These are phyloP conservation scores for Listronotus bonariensis DNA, from an alignment of 1,140 invertebrate species.

Conservation along the genomic window DNA sequence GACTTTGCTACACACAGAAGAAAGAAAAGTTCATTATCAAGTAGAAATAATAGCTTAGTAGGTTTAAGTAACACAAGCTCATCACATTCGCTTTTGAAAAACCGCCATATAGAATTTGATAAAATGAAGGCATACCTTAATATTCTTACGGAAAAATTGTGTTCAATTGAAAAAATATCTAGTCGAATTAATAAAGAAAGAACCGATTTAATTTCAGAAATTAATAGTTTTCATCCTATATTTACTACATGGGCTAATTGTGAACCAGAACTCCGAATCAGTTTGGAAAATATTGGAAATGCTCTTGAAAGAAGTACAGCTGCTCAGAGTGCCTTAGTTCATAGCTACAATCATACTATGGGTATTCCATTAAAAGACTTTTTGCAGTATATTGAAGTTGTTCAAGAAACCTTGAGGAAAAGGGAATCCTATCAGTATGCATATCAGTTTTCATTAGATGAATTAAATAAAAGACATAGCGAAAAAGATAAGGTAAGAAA, in stretches of 20 bases:
- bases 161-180: slow-evolving; percentile 68
- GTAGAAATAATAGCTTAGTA: slow-evolving; percentile 62
- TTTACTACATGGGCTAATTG: slow-evolving; percentile 61
- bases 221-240: slow-evolving; percentile 63
- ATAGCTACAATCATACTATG: slow-evolving; percentile 53
- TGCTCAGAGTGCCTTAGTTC: slow-evolving; percentile 61
- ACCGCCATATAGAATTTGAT: slow-evolving; percentile 68
- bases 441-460: slow-evolving; percentile 70
- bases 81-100: slow-evolving; percentile 54
- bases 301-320: slow-evolving; percentile 59
- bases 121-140: slow-evolving; percentile 67
- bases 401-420: slow-evolving; percentile 69
- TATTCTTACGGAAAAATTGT: slow-evolving; percentile 67
- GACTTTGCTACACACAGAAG: slow-evolving; percentile 71
- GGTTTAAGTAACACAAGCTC: slow-evolving; percentile 38
- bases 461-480: slow-evolving; percentile 65
- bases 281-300: slow-evolving; percentile 57
- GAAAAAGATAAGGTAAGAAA: slow-evolving; percentile 68
- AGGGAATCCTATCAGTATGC: slow-evolving; percentile 72
- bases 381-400: slow-evolving; percentile 69
- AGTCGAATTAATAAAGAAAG: slow-evolving; percentile 71
- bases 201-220: slow-evolving; percentile 61
- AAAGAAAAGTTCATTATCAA: slow-evolving; percentile 59
- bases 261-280: slow-evolving; percentile 60
- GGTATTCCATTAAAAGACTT: slow-evolving; percentile 70